These are phyloP conservation scores for Spodoptera littoralis DNA, from an alignment of 2,888 invertebrate genomes.

Conservation along the genomic window DNA sequence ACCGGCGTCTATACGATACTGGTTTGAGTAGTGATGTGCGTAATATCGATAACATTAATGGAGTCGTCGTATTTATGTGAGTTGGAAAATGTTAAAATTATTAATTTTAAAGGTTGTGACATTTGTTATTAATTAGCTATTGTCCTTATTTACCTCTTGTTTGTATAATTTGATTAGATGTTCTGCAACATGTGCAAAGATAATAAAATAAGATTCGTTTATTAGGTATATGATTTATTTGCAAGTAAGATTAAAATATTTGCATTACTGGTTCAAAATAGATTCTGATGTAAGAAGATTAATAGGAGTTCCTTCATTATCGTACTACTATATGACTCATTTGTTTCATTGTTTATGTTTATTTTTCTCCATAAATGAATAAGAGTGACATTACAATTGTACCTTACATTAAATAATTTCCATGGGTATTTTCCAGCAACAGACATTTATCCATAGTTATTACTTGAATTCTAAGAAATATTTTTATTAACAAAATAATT, in stretches of 20 bases:
- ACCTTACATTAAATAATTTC: background rate
- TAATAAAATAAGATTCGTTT: too few species aligned
- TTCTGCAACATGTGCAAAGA: too few species aligned
- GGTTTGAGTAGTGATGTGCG: slow-evolving; percentile 65
- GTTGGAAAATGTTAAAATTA: too few species aligned
- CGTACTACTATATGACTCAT: background rate
- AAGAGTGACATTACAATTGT: background rate
- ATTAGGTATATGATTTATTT: too few species aligned
- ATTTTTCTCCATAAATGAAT: background rate
- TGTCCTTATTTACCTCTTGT: slow-evolving; percentile 14
- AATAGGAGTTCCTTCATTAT: background rate
- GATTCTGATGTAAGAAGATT: background rate
- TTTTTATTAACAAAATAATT: background rate
- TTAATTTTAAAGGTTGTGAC: too few species aligned
- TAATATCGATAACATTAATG: slow-evolving; percentile 53
- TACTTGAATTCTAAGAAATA: too few species aligned
- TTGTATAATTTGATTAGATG: background rate
- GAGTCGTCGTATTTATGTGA: slow-evolving; percentile 8
- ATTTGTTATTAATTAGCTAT: too few species aligned
- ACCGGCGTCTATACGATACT: slow-evolving; percentile 63
- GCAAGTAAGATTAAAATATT: too few species aligned
- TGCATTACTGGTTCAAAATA: too few species aligned
- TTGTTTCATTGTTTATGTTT: slow-evolving; percentile 1
- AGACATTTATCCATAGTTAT: too few species aligned
- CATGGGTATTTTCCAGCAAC: too few species aligned